Percentiles rank a stretch among this genome's conserved stretches.
Conservation (phyloP, 2,113 vertebrate species). For the Ameiurus melas region DNA sequence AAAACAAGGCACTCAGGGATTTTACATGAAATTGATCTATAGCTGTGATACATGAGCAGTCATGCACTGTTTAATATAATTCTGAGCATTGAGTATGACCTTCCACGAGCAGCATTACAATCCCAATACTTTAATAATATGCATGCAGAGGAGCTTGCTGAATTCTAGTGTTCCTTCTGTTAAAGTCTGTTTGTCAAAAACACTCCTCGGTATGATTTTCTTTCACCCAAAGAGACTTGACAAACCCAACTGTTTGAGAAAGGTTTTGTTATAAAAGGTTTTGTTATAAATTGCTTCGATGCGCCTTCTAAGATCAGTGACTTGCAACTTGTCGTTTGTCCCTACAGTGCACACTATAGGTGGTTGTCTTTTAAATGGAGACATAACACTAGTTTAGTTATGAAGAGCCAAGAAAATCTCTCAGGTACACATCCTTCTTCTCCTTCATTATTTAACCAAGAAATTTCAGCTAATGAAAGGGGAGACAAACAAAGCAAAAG, state of each 20-base stretch:
- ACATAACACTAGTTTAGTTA: constrained; percentile 62
- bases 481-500: constrained; percentile 48
- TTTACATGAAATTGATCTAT: constrained; percentile 29
- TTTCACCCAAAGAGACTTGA: neutral
- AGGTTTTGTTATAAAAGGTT: neutral
- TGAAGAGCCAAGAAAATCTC: constrained; percentile 54
- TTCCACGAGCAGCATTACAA: neutral
- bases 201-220: neutral
- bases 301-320: neutral
- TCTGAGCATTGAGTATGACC: neutral
- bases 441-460: constrained; percentile 62
- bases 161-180: neutral
- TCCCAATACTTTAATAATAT: neutral
- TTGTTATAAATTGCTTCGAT: neutral
- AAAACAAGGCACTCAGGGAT: constrained; percentile 26
- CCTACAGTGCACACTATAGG: constrained; percentile 34
- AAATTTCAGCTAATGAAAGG: constrained; percentile 38
- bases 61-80: constrained; percentile 5
- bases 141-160: neutral
- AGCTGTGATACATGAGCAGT: neutral
- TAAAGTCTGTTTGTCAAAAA: neutral
- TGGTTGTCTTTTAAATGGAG: constrained; percentile 49
- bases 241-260: neutral
- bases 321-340: neutral
- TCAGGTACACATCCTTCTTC: constrained; percentile 49